phyloP scores from a whole-genome alignment of 2,113 vertebrate species.

The Vidua chalybeata region DNA sequence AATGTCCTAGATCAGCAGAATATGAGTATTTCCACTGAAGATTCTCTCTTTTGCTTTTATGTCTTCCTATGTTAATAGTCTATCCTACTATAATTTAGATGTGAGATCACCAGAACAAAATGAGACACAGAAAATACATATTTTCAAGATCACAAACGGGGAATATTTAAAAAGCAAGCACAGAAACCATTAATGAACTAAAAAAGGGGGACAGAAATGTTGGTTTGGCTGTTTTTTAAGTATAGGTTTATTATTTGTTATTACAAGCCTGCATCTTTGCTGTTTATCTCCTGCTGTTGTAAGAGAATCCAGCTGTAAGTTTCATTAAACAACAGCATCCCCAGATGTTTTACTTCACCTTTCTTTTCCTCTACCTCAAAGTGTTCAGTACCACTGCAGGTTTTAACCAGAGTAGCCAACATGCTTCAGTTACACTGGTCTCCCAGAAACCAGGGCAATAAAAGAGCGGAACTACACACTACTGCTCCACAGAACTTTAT shows the following conservation, averaged over 20 bases:
- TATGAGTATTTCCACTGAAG: neutral
- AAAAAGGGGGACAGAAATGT: neutral
- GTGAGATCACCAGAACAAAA: neutral
- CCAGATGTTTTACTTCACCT: neutral
- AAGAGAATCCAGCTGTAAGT: neutral
- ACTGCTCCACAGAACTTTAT: neutral
- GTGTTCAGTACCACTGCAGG: neutral
- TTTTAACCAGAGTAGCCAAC: neutral
- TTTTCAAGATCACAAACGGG: neutral
- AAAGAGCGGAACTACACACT: neutral
- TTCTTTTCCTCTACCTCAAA: neutral
- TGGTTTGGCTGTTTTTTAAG: neutral
- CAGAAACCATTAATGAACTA: neutral
- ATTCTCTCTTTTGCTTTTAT: neutral
- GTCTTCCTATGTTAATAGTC: neutral
- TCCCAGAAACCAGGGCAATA: neutral
- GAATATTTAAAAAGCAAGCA: neutral
- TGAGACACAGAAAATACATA: neutral
- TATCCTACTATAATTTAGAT: neutral
- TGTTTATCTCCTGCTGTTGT: neutral
- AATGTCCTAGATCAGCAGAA: neutral
- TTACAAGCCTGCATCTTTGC: neutral
- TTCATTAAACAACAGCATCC: neutral
- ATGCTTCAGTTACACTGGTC: neutral
- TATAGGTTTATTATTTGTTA: neutral